Evolutionary conservation across 2,113 vertebrate genomes (phyloP), one percentile per base, ranked within the genome.

Genomic region (Erythrolamprus reginae): DNA sequence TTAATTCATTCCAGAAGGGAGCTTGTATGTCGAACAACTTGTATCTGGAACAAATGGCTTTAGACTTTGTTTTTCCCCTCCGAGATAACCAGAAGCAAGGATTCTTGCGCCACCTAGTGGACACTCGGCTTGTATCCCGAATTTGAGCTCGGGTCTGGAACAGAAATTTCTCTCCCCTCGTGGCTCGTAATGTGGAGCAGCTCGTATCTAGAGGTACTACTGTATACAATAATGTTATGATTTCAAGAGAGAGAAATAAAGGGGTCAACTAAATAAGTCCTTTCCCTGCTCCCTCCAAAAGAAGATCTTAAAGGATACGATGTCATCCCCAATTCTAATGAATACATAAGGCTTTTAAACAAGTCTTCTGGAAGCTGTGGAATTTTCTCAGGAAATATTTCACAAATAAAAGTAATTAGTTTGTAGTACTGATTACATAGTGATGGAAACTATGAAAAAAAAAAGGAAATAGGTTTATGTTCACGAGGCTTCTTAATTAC

Each of bases 391-490:
- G 99, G 99, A 93, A 99, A 99, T 96, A 99, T 99, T 97, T 99
- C 99, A 96, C 99, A 99, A 96, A 99, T 99, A 98, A 99, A 99
- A 89, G 99, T 99, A 96, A 99, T 99, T 96, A 99, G 98, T 96
- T 99, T 99, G 97, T 99, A 99, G 96, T 99, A 99, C 88, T 99
- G 99, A 97, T 99, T 99, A 97, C 99, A 99, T 91, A 99, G 96
- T 26, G 99, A 99, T 83, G 99, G 99, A 96, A 99, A 99, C 99
- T 99, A 97, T 92, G 91, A 94, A n/a, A 38, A 93, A 52, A 93
- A 47, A 52, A 93, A 51, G 88, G 77, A 88, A 70, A 61, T 50
- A 89, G 84, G 10, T 53, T 4, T 82, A 24, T 89, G 55, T 38
- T 87, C 84, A 51, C 33, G 56, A 83, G 56, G 42, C n/a, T 84